phyloP scores from a whole-genome alignment of 2,797 vertebrate genomes.

The Enteromius paludinosus region DNA sequence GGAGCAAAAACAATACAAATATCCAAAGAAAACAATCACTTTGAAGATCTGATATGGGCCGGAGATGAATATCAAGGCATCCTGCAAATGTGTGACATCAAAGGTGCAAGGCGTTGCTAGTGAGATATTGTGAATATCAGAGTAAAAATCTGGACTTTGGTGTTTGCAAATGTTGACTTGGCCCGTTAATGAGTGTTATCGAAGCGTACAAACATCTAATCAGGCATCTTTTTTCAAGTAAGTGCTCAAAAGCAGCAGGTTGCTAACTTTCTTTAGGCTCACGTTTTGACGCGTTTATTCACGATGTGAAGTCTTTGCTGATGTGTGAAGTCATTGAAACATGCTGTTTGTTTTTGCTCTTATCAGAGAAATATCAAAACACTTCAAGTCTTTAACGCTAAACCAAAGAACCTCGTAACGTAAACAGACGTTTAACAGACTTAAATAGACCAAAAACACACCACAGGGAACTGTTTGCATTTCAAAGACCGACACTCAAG shows the following conservation, averaged over 20 bases:
- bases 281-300: constrained; percentile 20
- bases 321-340: constrained; percentile 18
- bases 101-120: background rate
- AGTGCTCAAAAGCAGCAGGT: constrained; percentile 17
- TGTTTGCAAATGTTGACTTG: background rate
- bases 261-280: background rate
- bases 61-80: constrained; percentile 26
- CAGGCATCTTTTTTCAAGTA: background rate
- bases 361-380: constrained; percentile 29
- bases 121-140: background rate
- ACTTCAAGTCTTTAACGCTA: constrained; percentile 8
- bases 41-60: constrained; percentile 21
- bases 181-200: background rate
- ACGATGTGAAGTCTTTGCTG: background rate
- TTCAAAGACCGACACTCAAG: constrained; percentile 39
- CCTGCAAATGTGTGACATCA: constrained; percentile 15
- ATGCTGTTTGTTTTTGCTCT: constrained; percentile 24
- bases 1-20: constrained; percentile 36
- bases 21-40: constrained; percentile 29
- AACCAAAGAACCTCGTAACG: constrained; percentile 20
- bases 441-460: constrained; percentile 31
- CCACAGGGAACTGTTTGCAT: constrained; percentile 42
- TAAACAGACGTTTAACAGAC: constrained; percentile 38
- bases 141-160: constrained; percentile 4
- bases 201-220: background rate